phyloP scores from a whole-genome alignment of 1,140 invertebrate genomes.

The Hycleus cichorii region DNA sequence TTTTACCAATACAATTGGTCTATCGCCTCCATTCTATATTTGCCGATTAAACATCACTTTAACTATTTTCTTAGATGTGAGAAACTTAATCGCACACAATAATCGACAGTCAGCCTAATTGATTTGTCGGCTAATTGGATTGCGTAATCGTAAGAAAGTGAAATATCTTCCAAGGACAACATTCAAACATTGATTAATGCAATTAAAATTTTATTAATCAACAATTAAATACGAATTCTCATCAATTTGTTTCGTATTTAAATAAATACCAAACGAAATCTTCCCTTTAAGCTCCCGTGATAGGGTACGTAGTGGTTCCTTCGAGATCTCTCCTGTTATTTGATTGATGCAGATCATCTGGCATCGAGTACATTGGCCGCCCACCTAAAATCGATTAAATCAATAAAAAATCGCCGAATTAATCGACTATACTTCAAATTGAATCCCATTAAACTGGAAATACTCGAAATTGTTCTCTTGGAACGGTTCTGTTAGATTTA shows the following conservation, averaged over 20 bases:
- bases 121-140: too few relatives aligned
- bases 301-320: slow-evolving; percentile 78
- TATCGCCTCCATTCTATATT: too few relatives aligned
- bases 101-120: too few relatives aligned
- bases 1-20: too few relatives aligned
- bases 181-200: too few relatives aligned
- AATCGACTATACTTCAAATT: slow-evolving; percentile 53
- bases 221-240: too few relatives aligned
- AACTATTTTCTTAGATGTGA: too few relatives aligned
- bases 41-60: too few relatives aligned
- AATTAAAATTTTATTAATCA: too few relatives aligned
- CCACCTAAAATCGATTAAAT: slow-evolving; percentile 46
- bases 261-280: slow-evolving; percentile 70
- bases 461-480: slow-evolving; percentile 67
- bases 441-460: slow-evolving; percentile 59
- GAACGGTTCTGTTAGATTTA: slow-evolving; percentile 56
- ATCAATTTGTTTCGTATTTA: slow-evolving; percentile 11
- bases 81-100: too few relatives aligned
- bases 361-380: slow-evolving; percentile 76
- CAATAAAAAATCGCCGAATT: background rate
- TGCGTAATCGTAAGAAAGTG: too few relatives aligned
- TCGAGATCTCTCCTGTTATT: slow-evolving; percentile 66
- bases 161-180: too few relatives aligned
- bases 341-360: slow-evolving; percentile 94
- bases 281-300: slow-evolving; percentile 65